Base-by-base conservation (phyloP, 2,113 vertebrate species). In the Tragelaphus scriptus region DNA sequence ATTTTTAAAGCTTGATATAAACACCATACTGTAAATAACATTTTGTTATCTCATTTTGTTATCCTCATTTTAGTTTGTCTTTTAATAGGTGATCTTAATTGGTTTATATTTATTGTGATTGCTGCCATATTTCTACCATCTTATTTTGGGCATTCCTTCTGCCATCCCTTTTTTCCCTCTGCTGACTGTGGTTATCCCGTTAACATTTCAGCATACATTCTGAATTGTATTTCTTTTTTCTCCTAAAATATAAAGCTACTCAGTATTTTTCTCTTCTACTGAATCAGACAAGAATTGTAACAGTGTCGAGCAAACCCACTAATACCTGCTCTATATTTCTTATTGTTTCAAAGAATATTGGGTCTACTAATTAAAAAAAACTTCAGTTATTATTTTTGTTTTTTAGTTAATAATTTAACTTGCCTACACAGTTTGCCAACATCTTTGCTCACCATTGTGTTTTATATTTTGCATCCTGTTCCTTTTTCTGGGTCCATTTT, bases 41-140 rank as follows among this genome's bases (percentile, higher is more conserved):
- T 79, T 93, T 88, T 84, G 19, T 30, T 21, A 96, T 51, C 51
- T 63, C 12, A 19, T 88, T 88, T 90, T 68, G 65, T 90, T 90
- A 16, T 11, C 32, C 40, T 95, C 30, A 2, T 61, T 97, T 94
- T 59, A 87, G 71, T 87, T 80, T 90, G 44, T 87, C 75, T 91
- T 97, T 95, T 94, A 94, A 94, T 96, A 91, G 91, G 44, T 84
- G 40, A 56, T 58, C 97, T 95, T 90, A 95, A 88, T 96, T 97
- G 92, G 77, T 26, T 97, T 97, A 86, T 94, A 87, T 92, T 96
- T 97, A 91, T 79, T 79, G 56, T 93, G 87, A 88, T 96, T 56
- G 77, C 44, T 68, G 65, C 86, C 88, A 86, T 97, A 94, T 85
- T 96, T 95, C 65, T 96, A 36, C 59, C 49, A 36, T 68, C 36